phyloP scores from a whole-genome alignment of 2,797 vertebrate genomes.

The Lagocephalus sceleratus region DNA sequence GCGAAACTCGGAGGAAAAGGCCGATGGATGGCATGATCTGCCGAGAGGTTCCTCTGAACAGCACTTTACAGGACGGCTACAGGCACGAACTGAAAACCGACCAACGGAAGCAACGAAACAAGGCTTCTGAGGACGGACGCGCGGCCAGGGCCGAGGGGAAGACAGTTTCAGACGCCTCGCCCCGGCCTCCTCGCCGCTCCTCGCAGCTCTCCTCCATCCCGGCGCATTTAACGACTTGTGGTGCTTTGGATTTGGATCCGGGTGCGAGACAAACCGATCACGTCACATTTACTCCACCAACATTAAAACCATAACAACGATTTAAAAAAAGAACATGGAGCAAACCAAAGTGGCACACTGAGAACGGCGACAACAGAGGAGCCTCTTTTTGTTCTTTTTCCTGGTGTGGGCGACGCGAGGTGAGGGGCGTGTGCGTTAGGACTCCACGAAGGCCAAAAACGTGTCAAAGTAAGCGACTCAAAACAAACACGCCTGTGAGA shows the following conservation, averaged over 20 bases:
- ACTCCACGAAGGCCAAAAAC: constrained; percentile 28
- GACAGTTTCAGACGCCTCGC: constrained; percentile 20
- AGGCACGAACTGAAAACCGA: constrained; percentile 70
- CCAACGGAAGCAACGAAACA: constrained; percentile 20
- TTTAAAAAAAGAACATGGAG: constrained; percentile 24
- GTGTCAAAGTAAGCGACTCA: constrained; percentile 25
- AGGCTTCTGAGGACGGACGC: constrained; percentile 47
- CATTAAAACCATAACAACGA: constrained; percentile 39
- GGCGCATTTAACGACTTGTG: neutral
- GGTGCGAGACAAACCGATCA: constrained; percentile 39
- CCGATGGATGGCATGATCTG: constrained; percentile 63
- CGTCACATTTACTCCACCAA: constrained; percentile 43
- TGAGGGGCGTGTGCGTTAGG: neutral
- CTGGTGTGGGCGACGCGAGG: neutral
- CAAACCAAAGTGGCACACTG: constrained; percentile 27
- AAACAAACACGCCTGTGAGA: constrained; percentile 20
- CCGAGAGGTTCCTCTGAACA: constrained; percentile 68
- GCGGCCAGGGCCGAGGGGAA: constrained; percentile 50
- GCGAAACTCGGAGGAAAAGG: constrained; percentile 65
- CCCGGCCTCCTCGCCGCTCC: constrained; percentile 19
- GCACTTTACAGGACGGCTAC: constrained; percentile 78
- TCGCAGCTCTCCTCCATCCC: neutral
- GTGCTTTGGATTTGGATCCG: constrained; percentile 1
- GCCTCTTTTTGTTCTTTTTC: constrained; percentile 42
- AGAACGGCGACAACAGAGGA: constrained; percentile 36